Evolutionary conservation across 2,888 invertebrate species (phyloP).

Genomic region (Idaea aversata): DNA sequence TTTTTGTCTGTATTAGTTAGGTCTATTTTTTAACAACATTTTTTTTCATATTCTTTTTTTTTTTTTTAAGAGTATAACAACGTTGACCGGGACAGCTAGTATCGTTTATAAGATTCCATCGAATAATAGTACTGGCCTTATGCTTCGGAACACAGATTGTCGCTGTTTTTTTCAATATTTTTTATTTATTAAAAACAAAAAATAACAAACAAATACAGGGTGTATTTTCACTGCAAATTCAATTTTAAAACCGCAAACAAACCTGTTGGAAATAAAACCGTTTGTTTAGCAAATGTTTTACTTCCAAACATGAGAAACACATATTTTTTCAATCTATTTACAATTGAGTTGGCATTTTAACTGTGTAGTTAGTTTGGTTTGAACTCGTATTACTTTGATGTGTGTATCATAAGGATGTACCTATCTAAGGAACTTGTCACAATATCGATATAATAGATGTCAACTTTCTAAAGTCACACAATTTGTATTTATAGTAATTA

Average conservation of each 20-base stretch:
- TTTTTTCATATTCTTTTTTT: no score
- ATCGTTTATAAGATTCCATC: no score
- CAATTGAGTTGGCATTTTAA: slow-evolving; percentile 48
- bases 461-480: not conserved
- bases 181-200: not conserved
- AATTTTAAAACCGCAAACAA: not conserved
- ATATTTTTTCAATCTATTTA: slow-evolving; percentile 4
- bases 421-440: slow-evolving; percentile 2
- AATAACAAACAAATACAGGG: not conserved
- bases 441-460: slow-evolving; percentile 17
- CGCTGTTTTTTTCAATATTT: no score
- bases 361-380: slow-evolving; percentile 10
- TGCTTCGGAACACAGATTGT: no score
- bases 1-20: no score
- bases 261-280: not conserved
- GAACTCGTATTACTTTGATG: slow-evolving; percentile 49
- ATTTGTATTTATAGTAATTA: not conserved
- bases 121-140: no score
- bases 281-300: slow-evolving; percentile 2
- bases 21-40: no score
- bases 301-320: not conserved
- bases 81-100: no score
- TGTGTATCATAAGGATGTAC: slow-evolving; percentile 21
- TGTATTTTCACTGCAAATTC: not conserved
- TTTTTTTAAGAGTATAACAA: no score